Evolutionary conservation across 1,140 invertebrate genomes (phyloP), one percentile per base, ranked within the genome.

Genomic region (Papilio xuthus): DNA sequence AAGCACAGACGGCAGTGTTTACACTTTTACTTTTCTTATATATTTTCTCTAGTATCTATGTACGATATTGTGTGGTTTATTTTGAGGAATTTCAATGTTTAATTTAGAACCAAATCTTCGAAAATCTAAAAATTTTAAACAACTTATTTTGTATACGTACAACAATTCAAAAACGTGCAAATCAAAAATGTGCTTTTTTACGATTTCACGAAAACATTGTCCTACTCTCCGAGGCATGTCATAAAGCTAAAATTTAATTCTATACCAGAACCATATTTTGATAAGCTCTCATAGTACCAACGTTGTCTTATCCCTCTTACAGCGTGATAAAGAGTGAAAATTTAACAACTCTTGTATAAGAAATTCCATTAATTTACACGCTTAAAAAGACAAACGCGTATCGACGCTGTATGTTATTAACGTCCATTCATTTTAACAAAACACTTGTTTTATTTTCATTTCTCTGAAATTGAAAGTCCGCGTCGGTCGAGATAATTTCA

Each of bases 11-110:
- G 83, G 41, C 37, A 12, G 28, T 82, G 80, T 82, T 80, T 81
- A 78, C 79, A 85, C 86, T 88, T 88, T 88, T 88, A 88, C 86
- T 88, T 88, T 86, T 70, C 42, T 32, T 74, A 71, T 70, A 26
- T 80, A 23, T 73, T 75, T 20, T 41, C 28, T 67, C 44, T 44
- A 37, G 63, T 37, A 79, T 63, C 42, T 47, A 53, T 32, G 20
- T 37, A 53, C 12, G 6, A 4, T 15, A 23, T 28, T 13, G 26
- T 37, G 67, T 6, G 32, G 7, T 37, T 4, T 37, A 37, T 37
- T 37, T 37, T 37, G 32, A 6, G 7, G 7, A 37, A 32, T 44
- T 44, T 44, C 12, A 44, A 44, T 2, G 42, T 12, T n/a, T n/a
- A n/a, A n/a, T n/a, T n/a, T n/a, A n/a, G n/a, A n/a, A n/a, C n/a